Evolutionary conservation across 2,888 invertebrate species (phyloP).

Genomic region (Athalia rosae): DNA sequence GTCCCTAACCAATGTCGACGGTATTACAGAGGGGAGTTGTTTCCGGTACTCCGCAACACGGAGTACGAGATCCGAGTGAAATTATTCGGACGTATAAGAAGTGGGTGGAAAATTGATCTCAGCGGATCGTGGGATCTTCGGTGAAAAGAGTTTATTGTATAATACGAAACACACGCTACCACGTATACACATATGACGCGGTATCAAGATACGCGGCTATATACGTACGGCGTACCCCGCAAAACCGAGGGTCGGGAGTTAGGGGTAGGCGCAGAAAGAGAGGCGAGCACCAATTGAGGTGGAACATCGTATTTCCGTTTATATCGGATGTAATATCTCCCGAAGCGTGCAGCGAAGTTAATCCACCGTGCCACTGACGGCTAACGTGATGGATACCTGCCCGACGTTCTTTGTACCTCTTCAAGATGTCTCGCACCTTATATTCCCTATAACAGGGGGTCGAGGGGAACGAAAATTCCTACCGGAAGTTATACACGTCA

Average conservation of each 20-base stretch:
- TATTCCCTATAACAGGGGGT: neutral
- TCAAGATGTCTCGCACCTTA: neutral
- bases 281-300: slow-evolving; percentile 34
- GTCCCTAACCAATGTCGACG: too few species aligned
- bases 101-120: too few species aligned
- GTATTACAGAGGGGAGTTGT: too few species aligned
- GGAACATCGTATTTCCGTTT: slow-evolving; percentile 42
- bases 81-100: too few species aligned
- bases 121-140: too few species aligned
- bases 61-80: too few species aligned
- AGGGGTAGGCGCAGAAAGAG: neutral
- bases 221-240: neutral
- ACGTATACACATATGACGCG: slow-evolving; percentile 21
- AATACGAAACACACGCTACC: slow-evolving; percentile 1
- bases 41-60: too few species aligned
- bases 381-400: neutral
- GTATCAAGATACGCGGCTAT: slow-evolving; percentile 21
- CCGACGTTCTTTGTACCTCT: neutral
- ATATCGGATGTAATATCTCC: slow-evolving; percentile 45
- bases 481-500: too few species aligned
- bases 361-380: slow-evolving; percentile 22
- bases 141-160: too few species aligned
- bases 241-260: neutral
- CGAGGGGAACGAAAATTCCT: neutral
- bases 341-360: slow-evolving; percentile 18